Percentiles rank a stretch among this genome's conserved stretches.
phyloP scores from a whole-genome alignment of 2,797 vertebrate genomes.

The Liparis tanakae region DNA sequence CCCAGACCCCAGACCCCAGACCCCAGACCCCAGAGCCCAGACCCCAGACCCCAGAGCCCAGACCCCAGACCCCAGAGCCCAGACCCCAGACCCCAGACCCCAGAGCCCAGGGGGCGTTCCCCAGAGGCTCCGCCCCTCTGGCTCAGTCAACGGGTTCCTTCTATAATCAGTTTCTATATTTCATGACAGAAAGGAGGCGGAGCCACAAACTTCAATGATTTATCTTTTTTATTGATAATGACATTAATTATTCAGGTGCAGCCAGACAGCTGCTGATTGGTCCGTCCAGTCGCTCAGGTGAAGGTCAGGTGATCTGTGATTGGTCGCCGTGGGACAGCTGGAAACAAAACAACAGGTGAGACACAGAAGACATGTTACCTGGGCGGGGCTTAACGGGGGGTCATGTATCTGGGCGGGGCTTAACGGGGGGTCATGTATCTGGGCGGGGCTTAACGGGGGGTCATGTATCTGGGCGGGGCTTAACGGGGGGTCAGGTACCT shows the following conservation, averaged over 20 bases:
- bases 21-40: too few species aligned
- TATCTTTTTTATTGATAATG: constrained; percentile 76
- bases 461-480: neutral
- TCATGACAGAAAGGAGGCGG: constrained; percentile 42
- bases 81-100: too few species aligned
- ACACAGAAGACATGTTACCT: neutral
- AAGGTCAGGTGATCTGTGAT: constrained; percentile 30
- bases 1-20: too few species aligned
- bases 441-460: constrained; percentile 34
- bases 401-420: too few species aligned
- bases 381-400: too few species aligned
- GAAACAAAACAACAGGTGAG: constrained; percentile 11
- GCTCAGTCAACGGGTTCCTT: too few species aligned
- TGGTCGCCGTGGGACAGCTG: constrained; percentile 26
- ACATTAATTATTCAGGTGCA: constrained; percentile 68
- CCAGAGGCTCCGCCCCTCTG: too few species aligned
- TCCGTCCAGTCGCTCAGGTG: constrained; percentile 34
- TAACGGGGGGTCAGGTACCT: neutral
- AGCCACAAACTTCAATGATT: constrained; percentile 42
- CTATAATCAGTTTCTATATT: too few species aligned
- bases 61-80: too few species aligned
- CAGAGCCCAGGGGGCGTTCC: too few species aligned
- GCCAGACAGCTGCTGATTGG: constrained; percentile 61
- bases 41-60: too few species aligned
- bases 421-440: too few species aligned